phyloP scores from a whole-genome alignment of 2,113 vertebrate genomes.

The Aldabrachelys gigantea region DNA sequence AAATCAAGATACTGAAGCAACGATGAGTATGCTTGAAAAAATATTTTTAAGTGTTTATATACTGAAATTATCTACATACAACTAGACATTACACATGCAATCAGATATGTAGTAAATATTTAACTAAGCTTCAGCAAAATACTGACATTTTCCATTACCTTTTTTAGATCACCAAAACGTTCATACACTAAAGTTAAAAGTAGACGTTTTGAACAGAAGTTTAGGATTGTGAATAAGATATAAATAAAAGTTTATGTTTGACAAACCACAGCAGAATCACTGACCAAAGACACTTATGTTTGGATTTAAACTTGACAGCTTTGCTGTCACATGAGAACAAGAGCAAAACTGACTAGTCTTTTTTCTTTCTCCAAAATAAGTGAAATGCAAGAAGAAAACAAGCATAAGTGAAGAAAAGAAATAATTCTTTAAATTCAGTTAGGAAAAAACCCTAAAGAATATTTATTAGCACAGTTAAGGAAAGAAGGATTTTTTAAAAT shows the following conservation, averaged over 20 bases:
- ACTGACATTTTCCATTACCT: background rate
- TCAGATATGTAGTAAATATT: background rate
- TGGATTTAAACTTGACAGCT: background rate
- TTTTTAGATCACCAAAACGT: background rate
- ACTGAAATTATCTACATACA: background rate
- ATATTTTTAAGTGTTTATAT: background rate
- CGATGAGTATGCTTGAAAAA: background rate
- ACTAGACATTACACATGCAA: rapidly evolving
- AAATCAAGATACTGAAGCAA: background rate
- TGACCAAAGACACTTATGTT: background rate
- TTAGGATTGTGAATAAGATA: background rate
- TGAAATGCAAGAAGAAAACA: background rate
- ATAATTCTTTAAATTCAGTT: background rate
- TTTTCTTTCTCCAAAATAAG: background rate
- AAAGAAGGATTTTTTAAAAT: background rate
- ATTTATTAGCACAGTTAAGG: background rate
- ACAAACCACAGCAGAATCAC: background rate
- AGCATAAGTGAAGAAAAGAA: background rate
- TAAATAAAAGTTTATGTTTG: background rate
- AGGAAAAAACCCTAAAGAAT: background rate
- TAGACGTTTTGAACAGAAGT: background rate
- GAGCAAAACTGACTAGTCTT: background rate
- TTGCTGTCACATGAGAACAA: background rate
- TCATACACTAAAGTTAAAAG: background rate
- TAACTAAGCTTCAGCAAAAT: background rate